Base-by-base conservation (phyloP, 2,113 vertebrate genomes). In the Pedionomus torquatus region DNA sequence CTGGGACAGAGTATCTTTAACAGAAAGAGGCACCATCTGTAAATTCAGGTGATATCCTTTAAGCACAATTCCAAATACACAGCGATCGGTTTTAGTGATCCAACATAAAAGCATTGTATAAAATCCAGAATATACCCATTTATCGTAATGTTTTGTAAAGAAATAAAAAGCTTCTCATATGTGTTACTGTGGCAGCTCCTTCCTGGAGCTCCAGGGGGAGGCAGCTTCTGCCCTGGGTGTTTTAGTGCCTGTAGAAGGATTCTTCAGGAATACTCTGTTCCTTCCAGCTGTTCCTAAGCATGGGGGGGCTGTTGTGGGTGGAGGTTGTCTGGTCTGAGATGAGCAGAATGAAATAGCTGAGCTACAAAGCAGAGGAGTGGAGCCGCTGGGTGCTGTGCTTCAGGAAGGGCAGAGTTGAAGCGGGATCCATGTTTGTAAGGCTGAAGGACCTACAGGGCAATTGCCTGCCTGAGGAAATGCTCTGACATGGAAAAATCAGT, bases 391-490 rank as follows among this genome's bases (percentile, higher is more conserved):
- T 7, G 16, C 23, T 28, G 18, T 7, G 26, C 21, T n/a, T 54
- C 20, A 7, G 71, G 13, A 66, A 39, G 72, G 24, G 37, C 24
- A 57, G 86, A 19, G 54, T 51, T 46, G 35, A 61, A 55, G 10
- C 19, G 10, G 71, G 31, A 49, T 15, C 35, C 23, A 4, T 11
- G 1, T 9, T 5, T 19, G 60, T 54, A 41, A 54, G 33, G 69
- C 20, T 31, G 5, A 66, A 52, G 46, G n/a, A n/a, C 0, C 1
- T 9, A 2, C 18, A 12, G 46, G 60, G 3, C 2, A 25, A 3
- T 64, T 43, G 58, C 1, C 0, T 35, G 76, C 13, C 1, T 11
- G 4, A 28, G 37, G 37, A 5, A 13, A n/a, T 57, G 7, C 35
- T 49, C 43, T 23, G 30, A n/a, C 24, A 15, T 6, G 19, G 54